Conservation (phyloP, 2,797 vertebrate genomes). For the Sebastes iracundus region DNA sequence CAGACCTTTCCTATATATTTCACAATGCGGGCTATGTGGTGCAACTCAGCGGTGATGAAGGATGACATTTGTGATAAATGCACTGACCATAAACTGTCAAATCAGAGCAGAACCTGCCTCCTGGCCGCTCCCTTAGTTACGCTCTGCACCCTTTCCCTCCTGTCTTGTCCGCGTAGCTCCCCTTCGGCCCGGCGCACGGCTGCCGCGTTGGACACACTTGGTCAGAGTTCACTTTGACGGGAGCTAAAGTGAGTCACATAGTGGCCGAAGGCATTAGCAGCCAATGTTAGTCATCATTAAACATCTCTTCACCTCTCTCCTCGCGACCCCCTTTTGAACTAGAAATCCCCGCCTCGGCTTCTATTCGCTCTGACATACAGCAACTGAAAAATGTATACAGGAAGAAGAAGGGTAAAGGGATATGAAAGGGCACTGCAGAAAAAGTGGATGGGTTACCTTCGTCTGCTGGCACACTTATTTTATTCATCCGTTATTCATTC, state of each 20-base stretch:
- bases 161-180: slow-evolving; percentile 54
- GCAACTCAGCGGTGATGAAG: slow-evolving; percentile 63
- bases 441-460: slow-evolving; percentile 49
- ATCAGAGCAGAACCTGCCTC: slow-evolving; percentile 65
- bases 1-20: slow-evolving; percentile 28
- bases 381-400: slow-evolving; percentile 8
- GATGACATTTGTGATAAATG: slow-evolving; percentile 80
- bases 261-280: slow-evolving; percentile 65
- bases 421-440: slow-evolving; percentile 37
- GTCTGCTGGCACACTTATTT: slow-evolving; percentile 55
- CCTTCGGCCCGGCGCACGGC: slow-evolving; percentile 45
- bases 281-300: slow-evolving; percentile 72
- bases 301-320: slow-evolving; percentile 60
- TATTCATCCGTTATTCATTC: slow-evolving; percentile 71
- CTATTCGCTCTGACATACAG: slow-evolving; percentile 25
- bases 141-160: slow-evolving; percentile 55
- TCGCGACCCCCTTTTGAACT: slow-evolving; percentile 48
- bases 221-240: slow-evolving; percentile 67
- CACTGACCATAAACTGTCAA: slow-evolving; percentile 82
- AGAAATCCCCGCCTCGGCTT: slow-evolving; percentile 20
- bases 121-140: slow-evolving; percentile 64
- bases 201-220: slow-evolving; percentile 67
- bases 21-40: slow-evolving; percentile 22
- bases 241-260: slow-evolving; percentile 71
- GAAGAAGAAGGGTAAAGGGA: slow-evolving; percentile 20